Percentiles rank a stretch among this genome's conserved stretches.
phyloP scores from a whole-genome alignment of 2,888 invertebrate genomes.

The Platycnemis pennipes region DNA sequence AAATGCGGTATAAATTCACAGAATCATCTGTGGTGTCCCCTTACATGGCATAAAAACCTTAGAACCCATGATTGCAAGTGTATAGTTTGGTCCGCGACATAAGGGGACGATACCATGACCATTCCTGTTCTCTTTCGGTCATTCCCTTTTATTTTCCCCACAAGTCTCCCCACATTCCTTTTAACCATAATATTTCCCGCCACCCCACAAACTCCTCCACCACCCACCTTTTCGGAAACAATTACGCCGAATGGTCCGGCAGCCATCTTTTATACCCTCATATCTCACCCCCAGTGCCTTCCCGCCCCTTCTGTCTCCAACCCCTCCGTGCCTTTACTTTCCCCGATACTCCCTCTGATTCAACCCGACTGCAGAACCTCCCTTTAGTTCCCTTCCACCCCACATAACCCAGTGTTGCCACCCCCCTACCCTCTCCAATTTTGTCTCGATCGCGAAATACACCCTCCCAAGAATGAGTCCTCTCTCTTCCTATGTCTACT shows the following conservation, averaged over 20 bases:
- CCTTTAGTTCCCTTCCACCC: neutral
- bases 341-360: too few relatives aligned
- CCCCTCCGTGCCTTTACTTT: too few relatives aligned
- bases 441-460: neutral
- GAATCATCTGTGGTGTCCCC: too few relatives aligned
- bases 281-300: neutral
- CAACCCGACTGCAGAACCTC: neutral
- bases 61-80: neutral
- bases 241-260: neutral
- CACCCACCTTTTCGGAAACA: neutral
- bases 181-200: neutral
- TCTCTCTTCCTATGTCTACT: too few relatives aligned
- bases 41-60: neutral
- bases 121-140: neutral
- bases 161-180: neutral
- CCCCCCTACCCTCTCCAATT: neutral
- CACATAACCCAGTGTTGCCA: too few relatives aligned
- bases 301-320: too few relatives aligned
- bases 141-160: neutral
- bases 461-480: too few relatives aligned
- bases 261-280: neutral
- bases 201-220: neutral
- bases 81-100: neutral
- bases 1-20: too few relatives aligned
- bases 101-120: neutral